Base-by-base conservation (phyloP, 2,113 vertebrate genomes). In the Varanus komodoensis region DNA sequence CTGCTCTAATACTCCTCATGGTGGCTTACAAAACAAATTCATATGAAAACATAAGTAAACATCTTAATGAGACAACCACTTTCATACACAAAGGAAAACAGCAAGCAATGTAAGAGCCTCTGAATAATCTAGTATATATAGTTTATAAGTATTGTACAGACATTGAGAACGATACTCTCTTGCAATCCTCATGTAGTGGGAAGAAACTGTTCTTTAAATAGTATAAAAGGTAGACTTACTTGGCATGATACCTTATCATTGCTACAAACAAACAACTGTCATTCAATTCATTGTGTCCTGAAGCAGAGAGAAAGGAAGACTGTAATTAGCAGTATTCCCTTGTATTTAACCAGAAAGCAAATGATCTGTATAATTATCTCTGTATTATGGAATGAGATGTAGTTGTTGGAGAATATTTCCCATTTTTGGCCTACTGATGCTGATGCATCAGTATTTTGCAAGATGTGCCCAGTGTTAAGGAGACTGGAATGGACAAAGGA, bases 261-360 rank as follows among this genome's bases (percentile, higher is more conserved):
- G 19, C 32, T 50, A 29, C 50, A 87, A 78, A 73, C 67, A 84
- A 92, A 88, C 80, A 71, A 52, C 64, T 93, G 38, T 92, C 88
- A 88, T 73, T 44, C 82, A 88, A 34, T 90, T 78, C 7, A 61
- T 89, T 83, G 87, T 57, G 9, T 71, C 84, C 50, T 57, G 86
- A 75, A 81, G 64, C 50, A 89, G 83, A 81, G 73, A 93, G 87
- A 34, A 48, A 85, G 79, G 94, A 91, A 92, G 54, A 84, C 77
- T 93, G 82, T 90, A 93, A 92, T 93, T 95, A 91, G 82, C 54
- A 83, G 1, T 83, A 54, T 92, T 94, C 91, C 77, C 64, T 68
- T 89, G 84, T 93, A 92, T 89, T 92, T 92, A 83, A 90, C 54
- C 88, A 88, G 91, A 61, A 85, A 84, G 88, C 81, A 91, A 52